phyloP scores from a whole-genome alignment of 2,797 vertebrate species.

The Hapalemur alaotrensis region DNA sequence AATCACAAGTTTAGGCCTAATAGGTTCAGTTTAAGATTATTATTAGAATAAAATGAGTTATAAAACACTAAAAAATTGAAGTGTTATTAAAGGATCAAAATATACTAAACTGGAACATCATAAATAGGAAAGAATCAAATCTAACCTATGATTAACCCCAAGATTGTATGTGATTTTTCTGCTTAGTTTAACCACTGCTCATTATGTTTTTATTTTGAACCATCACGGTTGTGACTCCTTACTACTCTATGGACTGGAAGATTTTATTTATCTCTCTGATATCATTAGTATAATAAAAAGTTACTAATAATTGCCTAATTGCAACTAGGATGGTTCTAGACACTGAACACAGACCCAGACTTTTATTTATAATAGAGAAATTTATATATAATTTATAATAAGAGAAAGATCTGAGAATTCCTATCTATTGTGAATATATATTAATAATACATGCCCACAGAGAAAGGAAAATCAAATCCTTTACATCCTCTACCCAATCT shows the following conservation, averaged over 20 bases:
- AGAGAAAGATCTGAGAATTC: not conserved
- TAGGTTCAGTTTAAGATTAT: not conserved
- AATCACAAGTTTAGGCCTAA: not conserved
- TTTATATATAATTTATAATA: not conserved
- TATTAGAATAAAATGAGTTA: constrained; percentile 2
- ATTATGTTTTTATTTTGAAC: not conserved
- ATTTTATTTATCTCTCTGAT: not conserved
- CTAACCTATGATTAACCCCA: not conserved
- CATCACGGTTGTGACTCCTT: not conserved
- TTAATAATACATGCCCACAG: no score
- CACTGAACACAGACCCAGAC: not conserved
- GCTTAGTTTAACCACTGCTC: not conserved
- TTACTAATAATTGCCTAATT: not conserved
- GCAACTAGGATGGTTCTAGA: not conserved
- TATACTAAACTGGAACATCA: not conserved
- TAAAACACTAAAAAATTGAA: not conserved
- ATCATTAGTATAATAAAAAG: not conserved
- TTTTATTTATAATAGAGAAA: not conserved
- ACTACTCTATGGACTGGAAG: not conserved
- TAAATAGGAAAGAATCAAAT: not conserved
- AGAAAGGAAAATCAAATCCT: not conserved
- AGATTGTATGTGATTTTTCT: not conserved
- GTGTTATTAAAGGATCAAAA: not conserved
- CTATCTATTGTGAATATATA: not conserved
- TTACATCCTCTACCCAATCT: not conserved